phyloP scores from a whole-genome alignment of 2,888 invertebrate species.

The Anthrax anthrax region DNA sequence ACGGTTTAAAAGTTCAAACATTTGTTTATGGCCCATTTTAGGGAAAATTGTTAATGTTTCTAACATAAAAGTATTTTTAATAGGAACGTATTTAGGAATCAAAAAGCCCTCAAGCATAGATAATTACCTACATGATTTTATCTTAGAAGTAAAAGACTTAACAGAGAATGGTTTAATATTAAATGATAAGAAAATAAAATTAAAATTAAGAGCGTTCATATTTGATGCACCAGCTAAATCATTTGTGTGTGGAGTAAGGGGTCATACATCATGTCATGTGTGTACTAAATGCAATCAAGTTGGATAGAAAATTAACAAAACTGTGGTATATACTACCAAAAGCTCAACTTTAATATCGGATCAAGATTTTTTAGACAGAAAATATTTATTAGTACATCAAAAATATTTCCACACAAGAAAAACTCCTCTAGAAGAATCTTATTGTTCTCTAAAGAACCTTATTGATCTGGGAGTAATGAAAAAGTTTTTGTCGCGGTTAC shows the following conservation, averaged over 20 bases:
- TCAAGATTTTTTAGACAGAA: slow-evolving; percentile 1
- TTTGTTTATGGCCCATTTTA: slow-evolving; percentile 11
- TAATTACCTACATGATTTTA: slow-evolving; percentile 4
- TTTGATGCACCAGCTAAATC: slow-evolving; percentile 11
- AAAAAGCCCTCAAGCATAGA: slow-evolving; percentile 4
- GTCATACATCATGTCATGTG: neutral
- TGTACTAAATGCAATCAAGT: neutral
- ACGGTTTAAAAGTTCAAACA: slow-evolving; percentile 12
- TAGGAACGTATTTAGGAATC: slow-evolving; percentile 6
- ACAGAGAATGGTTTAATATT: neutral
- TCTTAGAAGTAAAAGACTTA: slow-evolving; percentile 4
- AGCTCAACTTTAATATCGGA: neutral
- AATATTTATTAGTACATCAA: neutral
- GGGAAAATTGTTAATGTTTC: slow-evolving; percentile 8
- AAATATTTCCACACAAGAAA: neutral
- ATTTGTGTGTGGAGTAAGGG: neutral
- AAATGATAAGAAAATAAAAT: slow-evolving; percentile 1
- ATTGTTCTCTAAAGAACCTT: slow-evolving; percentile 16
- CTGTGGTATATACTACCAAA: neutral
- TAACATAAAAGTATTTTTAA: slow-evolving; percentile 7
- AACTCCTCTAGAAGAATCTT: neutral
- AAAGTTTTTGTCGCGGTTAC: neutral
- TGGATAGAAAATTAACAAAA: neutral
- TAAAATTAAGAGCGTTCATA: slow-evolving; percentile 10
- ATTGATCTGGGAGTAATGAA: slow-evolving; percentile 13